Evolutionary conservation across 2,888 invertebrate species (phyloP).

Genomic region (Pogonocherus hispidulus): DNA sequence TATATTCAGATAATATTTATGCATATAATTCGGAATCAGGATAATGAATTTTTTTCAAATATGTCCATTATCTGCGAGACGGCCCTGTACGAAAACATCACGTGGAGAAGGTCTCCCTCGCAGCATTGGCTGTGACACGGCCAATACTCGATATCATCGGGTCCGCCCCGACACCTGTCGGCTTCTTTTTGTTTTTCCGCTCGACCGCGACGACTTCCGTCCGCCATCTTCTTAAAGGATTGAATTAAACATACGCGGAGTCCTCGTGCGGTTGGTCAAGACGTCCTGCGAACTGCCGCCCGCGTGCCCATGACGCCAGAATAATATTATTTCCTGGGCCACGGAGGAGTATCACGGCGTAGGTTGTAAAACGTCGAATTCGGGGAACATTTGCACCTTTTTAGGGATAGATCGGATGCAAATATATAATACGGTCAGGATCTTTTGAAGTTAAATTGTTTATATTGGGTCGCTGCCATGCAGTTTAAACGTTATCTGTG

Average conservation of each 20-base stretch:
- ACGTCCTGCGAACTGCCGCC: conserved; percentile 20
- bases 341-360: neutral
- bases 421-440: neutral
- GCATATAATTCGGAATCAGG: too few species aligned
- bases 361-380: neutral
- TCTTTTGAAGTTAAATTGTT: too few species aligned
- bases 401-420: neutral
- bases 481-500: too few species aligned
- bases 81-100: conserved; percentile 16
- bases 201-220: conserved; percentile 38
- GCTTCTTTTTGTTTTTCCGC: conserved; percentile 57
- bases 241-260: conserved; percentile 57
- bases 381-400: neutral
- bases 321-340: conserved; percentile 7
- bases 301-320: conserved; percentile 3
- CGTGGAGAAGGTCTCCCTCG: conserved; percentile 35
- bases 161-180: conserved; percentile 57
- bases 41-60: too few species aligned
- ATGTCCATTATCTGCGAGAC: neutral
- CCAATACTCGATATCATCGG: conserved; percentile 59
- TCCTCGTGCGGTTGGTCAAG: conserved; percentile 49
- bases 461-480: too few species aligned
- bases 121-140: conserved; percentile 63
- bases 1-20: too few species aligned
- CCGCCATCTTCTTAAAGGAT: conserved; percentile 59